These are phyloP conservation scores for Macrochelys suwanniensis DNA, from an alignment of 2,797 vertebrate genomes.

Conservation along the genomic window DNA sequence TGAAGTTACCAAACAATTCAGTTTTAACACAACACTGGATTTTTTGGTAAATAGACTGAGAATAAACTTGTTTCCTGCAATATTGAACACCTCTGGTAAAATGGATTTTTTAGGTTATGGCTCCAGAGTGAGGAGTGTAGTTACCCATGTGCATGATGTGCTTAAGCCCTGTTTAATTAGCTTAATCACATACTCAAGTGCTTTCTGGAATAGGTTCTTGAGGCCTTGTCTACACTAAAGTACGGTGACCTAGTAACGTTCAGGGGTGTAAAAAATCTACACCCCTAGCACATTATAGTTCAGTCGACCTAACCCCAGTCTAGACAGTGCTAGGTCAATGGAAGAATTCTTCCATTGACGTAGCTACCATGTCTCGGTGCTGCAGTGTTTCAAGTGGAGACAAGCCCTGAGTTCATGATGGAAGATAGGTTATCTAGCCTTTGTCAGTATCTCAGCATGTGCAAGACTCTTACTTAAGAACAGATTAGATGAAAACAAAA, in stretches of 20 bases:
- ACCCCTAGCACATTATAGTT: background rate
- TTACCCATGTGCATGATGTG: background rate
- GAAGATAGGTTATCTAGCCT: background rate
- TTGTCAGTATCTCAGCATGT: background rate
- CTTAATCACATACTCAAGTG: background rate
- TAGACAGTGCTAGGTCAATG: background rate
- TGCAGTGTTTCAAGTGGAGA: background rate
- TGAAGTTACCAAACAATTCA: too few species aligned
- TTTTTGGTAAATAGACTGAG: background rate
- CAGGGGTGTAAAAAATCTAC: background rate
- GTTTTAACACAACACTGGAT: too few species aligned
- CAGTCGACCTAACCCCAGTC: background rate
- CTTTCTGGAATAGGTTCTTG: background rate
- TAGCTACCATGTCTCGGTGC: background rate
- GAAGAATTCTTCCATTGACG: background rate
- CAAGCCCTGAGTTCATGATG: background rate
- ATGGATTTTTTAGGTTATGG: background rate
- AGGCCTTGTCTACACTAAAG: background rate
- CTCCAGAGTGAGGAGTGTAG: background rate
- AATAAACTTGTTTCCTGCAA: background rate
- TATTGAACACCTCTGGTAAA: background rate
- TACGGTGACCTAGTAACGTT: background rate
- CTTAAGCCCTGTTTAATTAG: background rate
- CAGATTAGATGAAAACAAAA: background rate
- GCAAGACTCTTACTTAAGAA: background rate